Percentiles rank a stretch among this genome's conserved stretches.
Evolutionary conservation across 2,797 vertebrate species (phyloP).

Genomic region (Acanthurus tractus): DNA sequence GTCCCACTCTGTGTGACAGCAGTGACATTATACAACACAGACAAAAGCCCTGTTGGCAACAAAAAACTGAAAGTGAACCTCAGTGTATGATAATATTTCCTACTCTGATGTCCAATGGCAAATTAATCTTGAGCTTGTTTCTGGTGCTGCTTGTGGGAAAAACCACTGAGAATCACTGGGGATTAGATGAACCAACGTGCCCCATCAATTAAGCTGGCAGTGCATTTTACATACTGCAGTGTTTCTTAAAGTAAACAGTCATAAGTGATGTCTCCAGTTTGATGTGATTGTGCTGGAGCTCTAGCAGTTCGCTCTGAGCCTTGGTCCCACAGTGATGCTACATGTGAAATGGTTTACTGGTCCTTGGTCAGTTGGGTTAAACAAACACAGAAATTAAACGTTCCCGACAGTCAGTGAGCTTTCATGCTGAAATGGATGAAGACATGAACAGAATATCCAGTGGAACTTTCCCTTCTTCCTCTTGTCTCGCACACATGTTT

Average conservation of each 20-base stretch:
- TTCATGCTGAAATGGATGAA: conserved; percentile 49
- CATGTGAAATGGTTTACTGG: conserved; percentile 54
- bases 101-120: conserved; percentile 18
- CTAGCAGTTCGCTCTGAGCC: conserved; percentile 9
- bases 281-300: conserved; percentile 25
- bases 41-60: conserved; percentile 42
- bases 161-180: neutral
- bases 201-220: conserved; percentile 28
- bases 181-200: conserved; percentile 34
- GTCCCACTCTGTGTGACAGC: conserved; percentile 47
- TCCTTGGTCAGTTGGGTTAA: conserved; percentile 52
- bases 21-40: conserved; percentile 33
- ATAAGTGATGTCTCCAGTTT: conserved; percentile 38
- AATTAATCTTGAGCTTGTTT: conserved; percentile 33
- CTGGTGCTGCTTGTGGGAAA: conserved; percentile 12
- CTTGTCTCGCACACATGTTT: conserved; percentile 39
- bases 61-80: conserved; percentile 31
- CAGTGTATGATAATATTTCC: conserved; percentile 22
- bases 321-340: conserved; percentile 41
- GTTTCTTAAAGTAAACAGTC: conserved; percentile 17
- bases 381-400: conserved; percentile 67
- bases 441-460: conserved; percentile 52
- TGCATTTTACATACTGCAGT: conserved; percentile 9
- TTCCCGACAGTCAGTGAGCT: conserved; percentile 67
- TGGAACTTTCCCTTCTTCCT: conserved; percentile 50